Percentiles rank a stretch among this genome's conserved stretches.
These are phyloP conservation scores for Lycocerus yunnanus DNA, from an alignment of 2,888 invertebrate genomes.

Conservation along the genomic window DNA sequence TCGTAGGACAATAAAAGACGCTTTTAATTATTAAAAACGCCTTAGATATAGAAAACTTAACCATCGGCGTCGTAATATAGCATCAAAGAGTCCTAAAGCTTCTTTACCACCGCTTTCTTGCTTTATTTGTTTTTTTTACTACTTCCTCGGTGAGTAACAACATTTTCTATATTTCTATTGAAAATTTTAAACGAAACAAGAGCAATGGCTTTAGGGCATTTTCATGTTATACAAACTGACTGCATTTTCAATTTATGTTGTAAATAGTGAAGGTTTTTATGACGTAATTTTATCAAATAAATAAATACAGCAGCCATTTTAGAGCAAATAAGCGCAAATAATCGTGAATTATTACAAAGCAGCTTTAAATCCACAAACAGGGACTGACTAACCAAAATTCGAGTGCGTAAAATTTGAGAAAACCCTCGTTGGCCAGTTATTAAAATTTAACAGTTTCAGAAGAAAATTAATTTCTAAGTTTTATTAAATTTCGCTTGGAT, in stretches of 20 bases:
- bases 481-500: too few relatives aligned
- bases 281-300: background rate
- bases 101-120: background rate
- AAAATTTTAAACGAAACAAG: background rate
- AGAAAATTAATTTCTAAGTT: too few relatives aligned
- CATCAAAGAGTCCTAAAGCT: background rate
- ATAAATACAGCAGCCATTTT: background rate
- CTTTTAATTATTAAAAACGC: background rate
- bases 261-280: background rate
- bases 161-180: background rate
- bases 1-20: background rate
- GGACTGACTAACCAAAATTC: too few relatives aligned
- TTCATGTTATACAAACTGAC: background rate
- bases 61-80: background rate
- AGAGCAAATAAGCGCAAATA: background rate
- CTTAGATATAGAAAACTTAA: background rate
- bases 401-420: too few relatives aligned
- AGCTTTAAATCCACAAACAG: too few relatives aligned
- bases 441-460: too few relatives aligned
- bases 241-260: background rate
- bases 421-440: too few relatives aligned
- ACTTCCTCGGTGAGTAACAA: background rate
- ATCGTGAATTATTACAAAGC: too few relatives aligned
- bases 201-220: background rate
- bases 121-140: background rate